These are phyloP conservation scores for Arizona elegans DNA, from an alignment of 2,113 vertebrate genomes.

Conservation along the genomic window DNA sequence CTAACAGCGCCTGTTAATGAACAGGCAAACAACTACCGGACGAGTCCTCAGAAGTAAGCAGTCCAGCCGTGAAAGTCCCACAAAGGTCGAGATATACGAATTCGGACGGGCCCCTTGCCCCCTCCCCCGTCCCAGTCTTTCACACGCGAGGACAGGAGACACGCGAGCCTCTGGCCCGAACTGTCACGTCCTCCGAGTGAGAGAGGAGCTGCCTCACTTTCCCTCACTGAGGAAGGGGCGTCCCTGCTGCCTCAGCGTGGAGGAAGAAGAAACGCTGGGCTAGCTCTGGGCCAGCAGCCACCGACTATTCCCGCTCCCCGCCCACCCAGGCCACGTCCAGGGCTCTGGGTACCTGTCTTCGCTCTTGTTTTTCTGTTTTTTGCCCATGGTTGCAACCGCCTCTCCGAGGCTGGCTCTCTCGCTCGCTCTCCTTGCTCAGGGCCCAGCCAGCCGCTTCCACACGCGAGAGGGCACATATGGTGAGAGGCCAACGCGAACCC, in stretches of 20 bases:
- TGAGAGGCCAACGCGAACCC: neutral
- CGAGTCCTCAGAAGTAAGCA: neutral
- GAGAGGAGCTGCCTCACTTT: neutral
- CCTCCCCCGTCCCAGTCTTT: neutral
- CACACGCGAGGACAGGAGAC: neutral
- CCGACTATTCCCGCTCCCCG: neutral
- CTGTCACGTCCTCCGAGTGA: neutral
- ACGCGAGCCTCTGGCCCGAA: neutral
- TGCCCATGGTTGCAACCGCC: conserved; percentile 67
- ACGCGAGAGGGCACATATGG: conserved; percentile 49
- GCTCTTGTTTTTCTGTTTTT: conserved; percentile 79
- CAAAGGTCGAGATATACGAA: neutral
- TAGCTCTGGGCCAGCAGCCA: neutral
- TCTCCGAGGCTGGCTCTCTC: neutral
- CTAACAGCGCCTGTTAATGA: neutral
- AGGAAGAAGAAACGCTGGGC: neutral
- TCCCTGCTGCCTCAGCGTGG: neutral
- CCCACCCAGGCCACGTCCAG: neutral
- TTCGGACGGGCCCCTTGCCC: neutral
- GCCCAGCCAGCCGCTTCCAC: conserved; percentile 20
- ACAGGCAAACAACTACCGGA: neutral
- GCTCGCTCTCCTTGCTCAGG: neutral
- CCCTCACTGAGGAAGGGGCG: neutral
- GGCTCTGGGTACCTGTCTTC: conserved; percentile 71
- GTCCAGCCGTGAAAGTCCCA: neutral